These are phyloP conservation scores for Drosophila parabipectinata DNA, from an alignment of 1,140 invertebrate species.

Conservation along the genomic window DNA sequence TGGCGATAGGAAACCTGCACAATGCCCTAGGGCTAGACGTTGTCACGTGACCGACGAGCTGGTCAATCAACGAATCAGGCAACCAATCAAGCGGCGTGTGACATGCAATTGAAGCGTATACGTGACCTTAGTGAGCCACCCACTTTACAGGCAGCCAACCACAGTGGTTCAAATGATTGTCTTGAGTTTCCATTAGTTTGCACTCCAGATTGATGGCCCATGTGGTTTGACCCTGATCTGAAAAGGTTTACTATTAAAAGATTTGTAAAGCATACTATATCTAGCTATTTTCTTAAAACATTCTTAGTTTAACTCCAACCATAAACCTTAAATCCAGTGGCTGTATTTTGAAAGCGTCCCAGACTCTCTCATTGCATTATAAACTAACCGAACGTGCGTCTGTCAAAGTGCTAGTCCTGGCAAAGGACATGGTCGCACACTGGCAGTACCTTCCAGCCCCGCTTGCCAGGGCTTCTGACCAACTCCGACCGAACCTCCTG, in stretches of 20 bases:
- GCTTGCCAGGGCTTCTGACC: constrained; percentile 24
- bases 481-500: constrained; percentile 16
- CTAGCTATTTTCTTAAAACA: too few relatives aligned
- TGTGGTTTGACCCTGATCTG: neutral
- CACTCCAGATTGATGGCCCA: neutral
- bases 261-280: too few relatives aligned
- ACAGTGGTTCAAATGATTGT: constrained; percentile 20
- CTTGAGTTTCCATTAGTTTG: neutral
- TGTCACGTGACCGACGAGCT: constrained; percentile 56
- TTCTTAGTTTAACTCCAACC: neutral
- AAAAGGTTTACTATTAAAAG: too few relatives aligned
- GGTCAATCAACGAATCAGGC: constrained; percentile 74
- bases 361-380: constrained; percentile 31
- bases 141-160: neutral
- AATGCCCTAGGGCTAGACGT: constrained; percentile 51
- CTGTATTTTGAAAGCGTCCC: neutral
- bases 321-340: neutral
- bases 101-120: constrained; percentile 74
- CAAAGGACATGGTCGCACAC: neutral
- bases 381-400: constrained; percentile 39
- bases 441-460: neutral
- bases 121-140: constrained; percentile 46
- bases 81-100: constrained; percentile 79
- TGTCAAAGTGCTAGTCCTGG: constrained; percentile 14
- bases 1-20: constrained; percentile 29